Evolutionary conservation across 1,140 invertebrate species (phyloP), one percentile per base, ranked within the genome.

Genomic region (Panagrolaimus sp.): DNA sequence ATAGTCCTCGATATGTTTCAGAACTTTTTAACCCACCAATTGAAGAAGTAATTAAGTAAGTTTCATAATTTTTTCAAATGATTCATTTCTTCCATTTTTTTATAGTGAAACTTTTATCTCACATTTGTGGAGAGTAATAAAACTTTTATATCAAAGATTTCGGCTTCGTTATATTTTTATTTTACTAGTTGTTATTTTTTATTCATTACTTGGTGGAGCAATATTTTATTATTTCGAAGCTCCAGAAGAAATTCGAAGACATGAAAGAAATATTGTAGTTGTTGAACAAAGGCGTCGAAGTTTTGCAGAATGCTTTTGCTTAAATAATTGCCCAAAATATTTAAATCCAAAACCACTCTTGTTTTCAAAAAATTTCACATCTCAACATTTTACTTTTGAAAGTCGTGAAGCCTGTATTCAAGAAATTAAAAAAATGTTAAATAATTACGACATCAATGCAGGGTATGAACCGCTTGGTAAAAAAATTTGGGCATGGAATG

Each of bases 181-280:
- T 55, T 15, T 72, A 14, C n/a, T 71, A 12, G 17, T 71, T 26
- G 38, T 71, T 8, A 72, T 71, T 32, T 71, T 46, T 10, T 71
- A 71, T 32, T 24, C 70, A 43, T 63, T 72, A n/a, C 70, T 71
- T 66, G 70, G 70, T 43, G 70, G 70, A 28, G 28, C 70, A 15
- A 44, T 71, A 32, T 71, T 71, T 45, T 71, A 55, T 26, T 63
- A 72, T 15, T 45, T 71, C 8, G 70, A 71, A 63, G 70, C 28
- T 21, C 52, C 70, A 21, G 68, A 70, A 24, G 28, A 65, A 32
- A 63, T 32, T 70, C 70, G 52, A 28, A 32, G 24, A 14, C 24
- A 70, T 15, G 26, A 68, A 43, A 21, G 21, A 21, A 14, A 24
- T 15, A 65, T 55, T 38, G 43, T 12, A 67, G 1, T 21, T 7